Percentiles rank a stretch among this genome's conserved stretches.
These are phyloP conservation scores for Drosophila sechellia DNA, from an alignment of 1,140 invertebrate genomes.

Conservation along the genomic window DNA sequence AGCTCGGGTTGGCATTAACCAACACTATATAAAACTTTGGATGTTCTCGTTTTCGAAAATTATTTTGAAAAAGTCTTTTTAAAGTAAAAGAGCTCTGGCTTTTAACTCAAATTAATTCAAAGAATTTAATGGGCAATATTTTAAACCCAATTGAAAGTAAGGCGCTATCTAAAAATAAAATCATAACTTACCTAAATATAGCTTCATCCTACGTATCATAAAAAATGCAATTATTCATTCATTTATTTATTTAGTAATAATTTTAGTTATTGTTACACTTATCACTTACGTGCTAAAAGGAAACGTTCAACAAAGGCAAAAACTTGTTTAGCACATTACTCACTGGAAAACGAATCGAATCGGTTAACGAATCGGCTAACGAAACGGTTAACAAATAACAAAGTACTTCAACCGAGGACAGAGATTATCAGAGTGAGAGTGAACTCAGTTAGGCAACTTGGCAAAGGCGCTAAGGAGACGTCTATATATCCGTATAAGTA, in stretches of 20 bases:
- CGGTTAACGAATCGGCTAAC: constrained; percentile 5
- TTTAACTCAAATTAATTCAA: background rate
- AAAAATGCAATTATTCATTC: constrained; percentile 30
- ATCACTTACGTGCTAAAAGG: constrained; percentile 66
- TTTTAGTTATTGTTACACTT: constrained; percentile 79
- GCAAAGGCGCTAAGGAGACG: constrained; percentile 72
- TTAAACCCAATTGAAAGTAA: too few relatives aligned
- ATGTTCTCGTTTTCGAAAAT: constrained; percentile 6
- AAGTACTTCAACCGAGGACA: constrained; percentile 8
- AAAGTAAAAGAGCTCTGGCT: background rate
- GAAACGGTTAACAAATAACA: constrained; percentile 34
- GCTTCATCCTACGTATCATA: background rate
- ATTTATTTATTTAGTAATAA: constrained; percentile 71
- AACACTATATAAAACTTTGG: constrained; percentile 5
- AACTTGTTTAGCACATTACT: constrained; percentile 46
- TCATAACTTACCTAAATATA: background rate
- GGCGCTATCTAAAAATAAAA: too few relatives aligned
- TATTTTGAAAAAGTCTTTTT: background rate
- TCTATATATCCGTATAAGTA: constrained; percentile 33
- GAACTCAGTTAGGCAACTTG: constrained; percentile 74
- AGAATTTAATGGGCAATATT: background rate
- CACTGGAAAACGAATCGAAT: constrained; percentile 36
- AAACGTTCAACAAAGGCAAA: constrained; percentile 44
- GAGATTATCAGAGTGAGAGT: constrained; percentile 37
- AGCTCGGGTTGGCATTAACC: constrained; percentile 14